phyloP scores from a whole-genome alignment of 2,113 vertebrate species.

The Seriola rivoliana region DNA sequence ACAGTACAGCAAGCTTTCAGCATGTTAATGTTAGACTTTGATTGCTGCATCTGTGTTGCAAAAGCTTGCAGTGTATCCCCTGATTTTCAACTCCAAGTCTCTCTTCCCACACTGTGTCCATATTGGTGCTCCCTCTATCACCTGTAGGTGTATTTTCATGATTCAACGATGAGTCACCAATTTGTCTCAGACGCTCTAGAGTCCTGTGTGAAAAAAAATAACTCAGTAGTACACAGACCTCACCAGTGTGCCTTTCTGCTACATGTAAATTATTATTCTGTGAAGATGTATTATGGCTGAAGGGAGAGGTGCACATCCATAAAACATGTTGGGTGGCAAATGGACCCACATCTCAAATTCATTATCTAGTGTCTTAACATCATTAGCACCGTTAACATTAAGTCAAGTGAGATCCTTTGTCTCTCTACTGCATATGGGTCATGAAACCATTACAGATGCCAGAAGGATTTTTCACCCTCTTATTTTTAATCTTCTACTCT shows the following conservation, averaged over 20 bases:
- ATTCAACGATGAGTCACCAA: constrained; percentile 72
- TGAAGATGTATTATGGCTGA: neutral
- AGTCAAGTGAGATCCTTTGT: constrained; percentile 5
- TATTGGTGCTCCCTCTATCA: constrained; percentile 45
- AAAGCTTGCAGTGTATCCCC: constrained; percentile 14
- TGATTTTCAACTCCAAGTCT: constrained; percentile 28
- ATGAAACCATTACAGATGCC: constrained; percentile 64
- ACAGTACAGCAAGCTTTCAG: neutral
- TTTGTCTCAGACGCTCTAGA: constrained; percentile 40
- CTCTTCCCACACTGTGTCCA: constrained; percentile 59
- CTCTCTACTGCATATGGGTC: constrained; percentile 66
- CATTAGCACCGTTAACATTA: neutral
- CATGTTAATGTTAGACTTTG: constrained; percentile 7
- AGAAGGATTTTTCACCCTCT: constrained; percentile 59
- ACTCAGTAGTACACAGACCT: neutral
- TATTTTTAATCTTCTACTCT: constrained; percentile 62
- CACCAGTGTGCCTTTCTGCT: neutral
- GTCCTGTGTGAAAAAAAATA: constrained; percentile 60
- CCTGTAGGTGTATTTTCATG: constrained; percentile 67
- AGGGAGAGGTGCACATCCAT: neutral
- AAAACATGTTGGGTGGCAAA: constrained; percentile 15
- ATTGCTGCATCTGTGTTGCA: constrained; percentile 24
- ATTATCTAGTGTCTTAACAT: constrained; percentile 4
- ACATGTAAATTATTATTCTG: neutral
- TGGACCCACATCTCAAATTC: constrained; percentile 7